phyloP scores from a whole-genome alignment of 2,113 vertebrate genomes.

The Paraplagusia blochii region DNA sequence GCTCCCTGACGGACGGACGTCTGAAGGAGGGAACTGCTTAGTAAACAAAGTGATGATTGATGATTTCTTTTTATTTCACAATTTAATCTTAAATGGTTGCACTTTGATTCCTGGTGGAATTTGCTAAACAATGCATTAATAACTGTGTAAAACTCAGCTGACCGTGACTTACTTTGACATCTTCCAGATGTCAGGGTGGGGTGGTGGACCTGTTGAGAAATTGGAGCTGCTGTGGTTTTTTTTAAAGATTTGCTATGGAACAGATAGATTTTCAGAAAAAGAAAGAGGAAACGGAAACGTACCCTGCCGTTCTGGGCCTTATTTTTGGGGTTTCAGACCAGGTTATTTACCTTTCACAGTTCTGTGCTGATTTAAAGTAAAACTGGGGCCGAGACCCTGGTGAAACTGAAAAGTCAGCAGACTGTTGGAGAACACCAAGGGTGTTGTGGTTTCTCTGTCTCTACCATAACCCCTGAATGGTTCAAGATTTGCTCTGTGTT shows the following conservation, averaged over 20 bases:
- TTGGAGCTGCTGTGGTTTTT: background rate
- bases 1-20: too few relatives aligned
- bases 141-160: conserved; percentile 9
- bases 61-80: too few relatives aligned
- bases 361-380: conserved; percentile 11
- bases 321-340: conserved; percentile 11
- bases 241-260: background rate
- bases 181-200: conserved; percentile 12
- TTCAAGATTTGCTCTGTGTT: too few relatives aligned
- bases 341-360: conserved; percentile 5
- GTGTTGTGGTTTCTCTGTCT: conserved; percentile 25
- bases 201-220: conserved; percentile 18
- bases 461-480: background rate
- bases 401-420: conserved; percentile 27
- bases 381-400: conserved; percentile 18
- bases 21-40: too few relatives aligned
- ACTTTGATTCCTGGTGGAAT: conserved; percentile 12
- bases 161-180: conserved; percentile 19
- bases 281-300: background rate
- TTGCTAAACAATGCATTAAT: conserved; percentile 15
- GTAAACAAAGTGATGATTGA: too few relatives aligned
- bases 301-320: background rate
- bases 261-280: background rate
- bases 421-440: conserved; percentile 50
- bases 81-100: too few relatives aligned